Conservation (phyloP, 2,113 vertebrate genomes). For the Melanerpes aurifrons region DNA sequence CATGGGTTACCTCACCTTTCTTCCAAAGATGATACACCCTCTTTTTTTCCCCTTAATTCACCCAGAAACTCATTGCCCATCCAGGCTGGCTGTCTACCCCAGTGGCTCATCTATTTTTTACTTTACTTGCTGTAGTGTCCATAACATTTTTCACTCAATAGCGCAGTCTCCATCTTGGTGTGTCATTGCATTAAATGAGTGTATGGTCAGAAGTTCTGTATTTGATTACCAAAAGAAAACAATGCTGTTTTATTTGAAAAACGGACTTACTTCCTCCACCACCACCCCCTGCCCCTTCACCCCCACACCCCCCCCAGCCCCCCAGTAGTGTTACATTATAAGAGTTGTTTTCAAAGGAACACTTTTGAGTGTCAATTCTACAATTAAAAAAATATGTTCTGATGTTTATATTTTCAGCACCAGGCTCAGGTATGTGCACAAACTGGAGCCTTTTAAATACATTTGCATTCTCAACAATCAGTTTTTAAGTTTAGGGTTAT, state of each 20-base stretch:
- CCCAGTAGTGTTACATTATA: neutral
- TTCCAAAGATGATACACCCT: no score
- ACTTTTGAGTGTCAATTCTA: neutral
- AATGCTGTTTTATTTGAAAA: neutral
- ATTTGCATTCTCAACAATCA: neutral
- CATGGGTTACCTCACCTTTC: no score
- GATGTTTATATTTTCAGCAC: neutral
- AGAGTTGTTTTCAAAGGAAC: neutral
- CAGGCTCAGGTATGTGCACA: neutral
- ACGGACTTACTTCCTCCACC: neutral
- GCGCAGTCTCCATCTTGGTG: neutral
- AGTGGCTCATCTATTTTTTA: no score
- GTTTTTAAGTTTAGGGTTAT: neutral
- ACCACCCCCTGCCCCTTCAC: no score
- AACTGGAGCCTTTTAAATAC: neutral
- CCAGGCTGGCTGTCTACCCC: no score
- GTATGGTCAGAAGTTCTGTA: neutral
- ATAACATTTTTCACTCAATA: neutral
- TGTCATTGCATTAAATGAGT: neutral
- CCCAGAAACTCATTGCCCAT: no score
- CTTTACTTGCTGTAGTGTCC: neutral
- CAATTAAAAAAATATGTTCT: neutral
- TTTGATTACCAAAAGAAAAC: neutral
- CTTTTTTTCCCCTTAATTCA: no score
- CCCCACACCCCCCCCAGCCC: no score